Base-by-base conservation (phyloP, 2,113 vertebrate species). In the Hemibagrus wyckioides region DNA sequence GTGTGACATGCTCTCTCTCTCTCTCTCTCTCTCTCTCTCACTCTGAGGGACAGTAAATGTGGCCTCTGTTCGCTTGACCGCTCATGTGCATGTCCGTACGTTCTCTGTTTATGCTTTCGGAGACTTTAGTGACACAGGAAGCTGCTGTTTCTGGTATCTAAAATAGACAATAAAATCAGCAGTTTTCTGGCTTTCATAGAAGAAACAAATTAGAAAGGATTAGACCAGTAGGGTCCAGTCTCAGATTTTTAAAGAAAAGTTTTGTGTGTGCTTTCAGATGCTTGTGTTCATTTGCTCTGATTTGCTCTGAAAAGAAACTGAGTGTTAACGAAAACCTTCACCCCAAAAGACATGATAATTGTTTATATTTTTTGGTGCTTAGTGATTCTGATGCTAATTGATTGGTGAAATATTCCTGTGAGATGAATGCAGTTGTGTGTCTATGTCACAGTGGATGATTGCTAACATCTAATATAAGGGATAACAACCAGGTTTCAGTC, bases 1-100 rank as follows among this genome's bases (percentile, higher is more conserved):
- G 63, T 86, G 28, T 73, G 41, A 65, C 56, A 36, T 76, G n/a
- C 86, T 83, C n/a, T 79, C 41, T 59, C 79, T 81, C 52, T 48
- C 44, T 48, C 4, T 48, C 44, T 48, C 44, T 48, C 44, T 48
- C 44, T 48, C 44, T 48, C 44, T 48, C 44, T 48, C 44, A 75
- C 33, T 15, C 77, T 77, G 30, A 76, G 36, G 36, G 63, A 80
- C 59, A 56, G 75, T 90, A 82, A 90, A 91, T 61, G 54, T 76
- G 59, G 57, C 33, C 48, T 90, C 82, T 88, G 89, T 85, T 87
- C n/a, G 41, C 19, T 17, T 23, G 41, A 14, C 10, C 25, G 80
- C 71, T 79, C 44, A 65, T 54, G 36, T n/a, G 48, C 79, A 67
- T 61, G 41, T n/a, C 81, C 5, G 39, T 36, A 33, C 17, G 39